Percentiles rank a stretch among this genome's conserved stretches.
These are phyloP conservation scores for Clunio marinus DNA, from an alignment of 2,888 invertebrate genomes.

Conservation along the genomic window DNA sequence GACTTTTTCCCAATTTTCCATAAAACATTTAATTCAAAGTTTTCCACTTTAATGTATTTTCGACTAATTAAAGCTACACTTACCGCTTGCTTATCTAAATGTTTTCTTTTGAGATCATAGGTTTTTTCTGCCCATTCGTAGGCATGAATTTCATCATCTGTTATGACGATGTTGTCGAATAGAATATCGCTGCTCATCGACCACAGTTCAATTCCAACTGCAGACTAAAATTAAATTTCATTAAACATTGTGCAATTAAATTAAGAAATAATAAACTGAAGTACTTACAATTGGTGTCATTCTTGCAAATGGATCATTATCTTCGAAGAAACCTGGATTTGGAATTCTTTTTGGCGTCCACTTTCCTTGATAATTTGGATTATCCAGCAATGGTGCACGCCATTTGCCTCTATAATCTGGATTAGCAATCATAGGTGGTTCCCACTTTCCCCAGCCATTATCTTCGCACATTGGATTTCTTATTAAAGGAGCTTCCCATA, in stretches of 20 bases:
- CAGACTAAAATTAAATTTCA: conserved; percentile 58
- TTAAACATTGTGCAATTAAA: conserved; percentile 10
- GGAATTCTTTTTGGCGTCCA: conserved; percentile 84
- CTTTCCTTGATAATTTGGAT: conserved; percentile 93
- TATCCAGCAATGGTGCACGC: conserved; percentile 83
- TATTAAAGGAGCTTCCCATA: conserved; percentile 93
- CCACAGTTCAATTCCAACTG: conserved; percentile 96
- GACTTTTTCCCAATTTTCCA: too few species aligned
- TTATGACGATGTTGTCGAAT: conserved; percentile 92
- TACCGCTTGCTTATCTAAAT: conserved; percentile 75
- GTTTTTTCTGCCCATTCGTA: conserved; percentile 76
- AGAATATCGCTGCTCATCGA: conserved; percentile 92
- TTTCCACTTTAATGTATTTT: too few species aligned
- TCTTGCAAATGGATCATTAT: conserved; percentile 74
- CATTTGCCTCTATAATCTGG: conserved; percentile 90
- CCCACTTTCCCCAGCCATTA: conserved; percentile 91
- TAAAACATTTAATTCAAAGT: too few species aligned
- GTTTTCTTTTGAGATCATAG: conserved; percentile 77
- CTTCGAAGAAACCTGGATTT: conserved; percentile 92
- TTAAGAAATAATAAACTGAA: conserved; percentile 30
- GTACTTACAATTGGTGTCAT: conserved; percentile 85
- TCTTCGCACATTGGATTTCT: conserved; percentile 80
- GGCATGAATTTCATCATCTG: conserved; percentile 74
- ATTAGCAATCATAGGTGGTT: conserved; percentile 77
- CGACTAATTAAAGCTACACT: too few species aligned